Conservation (phyloP, 2,113 vertebrate genomes). For the Geococcyx californianus region DNA sequence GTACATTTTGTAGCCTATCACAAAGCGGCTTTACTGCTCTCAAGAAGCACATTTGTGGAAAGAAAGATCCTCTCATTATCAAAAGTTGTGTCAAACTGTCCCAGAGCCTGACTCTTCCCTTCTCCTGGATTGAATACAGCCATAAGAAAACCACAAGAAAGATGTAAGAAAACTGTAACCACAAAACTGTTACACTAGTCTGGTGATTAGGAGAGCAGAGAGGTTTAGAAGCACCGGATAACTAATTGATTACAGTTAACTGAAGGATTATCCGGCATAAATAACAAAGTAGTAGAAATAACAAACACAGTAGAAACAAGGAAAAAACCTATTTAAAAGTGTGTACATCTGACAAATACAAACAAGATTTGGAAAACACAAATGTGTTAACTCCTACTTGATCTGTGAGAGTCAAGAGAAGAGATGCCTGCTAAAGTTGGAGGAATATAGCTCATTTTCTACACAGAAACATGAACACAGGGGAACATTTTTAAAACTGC, state of each 20-base stretch:
- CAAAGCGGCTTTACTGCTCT: not conserved
- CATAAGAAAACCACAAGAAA: not conserved
- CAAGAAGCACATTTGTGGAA: not conserved
- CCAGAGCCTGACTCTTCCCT: not conserved
- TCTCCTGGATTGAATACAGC: not conserved
- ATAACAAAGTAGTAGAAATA: not conserved
- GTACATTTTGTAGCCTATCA: not conserved
- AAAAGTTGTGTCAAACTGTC: not conserved
- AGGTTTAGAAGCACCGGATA: not conserved
- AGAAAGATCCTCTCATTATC: not conserved
- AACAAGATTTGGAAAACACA: not conserved
- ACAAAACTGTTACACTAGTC: not conserved
- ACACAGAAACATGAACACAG: not conserved
- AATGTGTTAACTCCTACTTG: not conserved
- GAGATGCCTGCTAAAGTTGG: not conserved
- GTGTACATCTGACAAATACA: not conserved
- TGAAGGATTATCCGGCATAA: not conserved
- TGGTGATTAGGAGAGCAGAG: not conserved
- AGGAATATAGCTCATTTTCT: not conserved
- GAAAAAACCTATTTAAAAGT: not conserved
- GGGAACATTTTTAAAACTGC: not conserved
- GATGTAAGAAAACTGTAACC: not conserved
- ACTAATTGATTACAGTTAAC: not conserved
- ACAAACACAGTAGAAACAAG: not conserved
- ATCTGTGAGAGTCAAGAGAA: not conserved